Percentiles rank a stretch among this genome's conserved stretches.
phyloP scores from a whole-genome alignment of 1,140 invertebrate species.

The Aphis craccivora region DNA sequence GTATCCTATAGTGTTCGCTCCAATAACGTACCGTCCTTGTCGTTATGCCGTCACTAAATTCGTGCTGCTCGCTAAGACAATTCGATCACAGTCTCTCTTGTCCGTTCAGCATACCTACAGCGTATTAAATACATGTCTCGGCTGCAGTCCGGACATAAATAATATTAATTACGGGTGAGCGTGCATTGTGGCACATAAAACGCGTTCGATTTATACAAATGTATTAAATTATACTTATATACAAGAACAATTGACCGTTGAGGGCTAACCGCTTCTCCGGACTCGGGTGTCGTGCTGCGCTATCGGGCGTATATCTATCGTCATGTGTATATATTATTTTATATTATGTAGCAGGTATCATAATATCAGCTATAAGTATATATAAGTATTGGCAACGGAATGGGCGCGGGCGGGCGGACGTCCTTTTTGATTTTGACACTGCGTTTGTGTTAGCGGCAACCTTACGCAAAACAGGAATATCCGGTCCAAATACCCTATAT shows the following conservation, averaged over 20 bases:
- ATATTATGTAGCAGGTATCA: not conserved
- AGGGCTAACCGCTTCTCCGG: slow-evolving; percentile 48
- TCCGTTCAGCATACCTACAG: not conserved
- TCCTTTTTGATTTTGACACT: slow-evolving; percentile 30
- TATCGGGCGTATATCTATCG: not conserved
- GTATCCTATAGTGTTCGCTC: not conserved
- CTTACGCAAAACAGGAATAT: slow-evolving; percentile 50
- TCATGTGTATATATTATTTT: not conserved
- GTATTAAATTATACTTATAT: not conserved
- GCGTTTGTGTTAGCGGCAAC: not conserved
- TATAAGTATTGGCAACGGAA: not conserved
- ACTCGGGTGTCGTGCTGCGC: not conserved
- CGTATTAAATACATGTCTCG: not conserved
- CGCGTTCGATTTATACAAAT: not conserved
- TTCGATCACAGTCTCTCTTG: not conserved
- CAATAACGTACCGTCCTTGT: not conserved
- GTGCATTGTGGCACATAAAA: not conserved
- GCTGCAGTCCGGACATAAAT: not conserved
- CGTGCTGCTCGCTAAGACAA: not conserved
- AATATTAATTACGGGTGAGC: not conserved
- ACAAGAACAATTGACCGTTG: not conserved
- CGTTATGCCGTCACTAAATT: not conserved
- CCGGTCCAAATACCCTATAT: slow-evolving; percentile 33
- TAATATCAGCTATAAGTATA: not conserved
- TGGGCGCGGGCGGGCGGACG: not conserved